These are phyloP conservation scores for Cephalopterus ornatus DNA, from an alignment of 2,113 vertebrate species.

Conservation along the genomic window DNA sequence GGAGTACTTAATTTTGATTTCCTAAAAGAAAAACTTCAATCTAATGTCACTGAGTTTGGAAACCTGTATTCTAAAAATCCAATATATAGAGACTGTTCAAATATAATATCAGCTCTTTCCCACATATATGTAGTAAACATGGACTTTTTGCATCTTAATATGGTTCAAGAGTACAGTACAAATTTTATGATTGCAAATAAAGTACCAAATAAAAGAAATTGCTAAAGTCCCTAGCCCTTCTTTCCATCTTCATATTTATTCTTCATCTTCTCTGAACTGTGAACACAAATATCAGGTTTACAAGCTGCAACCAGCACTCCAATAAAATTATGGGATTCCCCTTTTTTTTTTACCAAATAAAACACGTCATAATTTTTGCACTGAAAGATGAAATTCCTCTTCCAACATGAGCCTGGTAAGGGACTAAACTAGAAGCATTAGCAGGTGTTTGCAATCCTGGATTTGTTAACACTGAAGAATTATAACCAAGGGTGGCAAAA, in stretches of 20 bases:
- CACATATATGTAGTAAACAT: background rate
- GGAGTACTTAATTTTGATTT: conserved; percentile 33
- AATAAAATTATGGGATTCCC: background rate
- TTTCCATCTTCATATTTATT: background rate
- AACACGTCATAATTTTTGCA: conserved; percentile 7
- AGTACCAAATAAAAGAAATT: background rate
- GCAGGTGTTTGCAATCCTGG: conserved; percentile 31
- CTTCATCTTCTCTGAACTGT: background rate
- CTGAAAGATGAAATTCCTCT: conserved; percentile 22
- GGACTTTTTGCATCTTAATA: background rate
- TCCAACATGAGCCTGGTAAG: conserved; percentile 16
- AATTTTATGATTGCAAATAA: conserved; percentile 17
- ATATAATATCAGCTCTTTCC: background rate
- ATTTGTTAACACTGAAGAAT: background rate
- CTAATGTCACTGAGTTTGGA: conserved; percentile 15
- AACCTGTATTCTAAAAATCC: background rate
- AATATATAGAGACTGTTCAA: background rate
- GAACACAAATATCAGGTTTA: background rate
- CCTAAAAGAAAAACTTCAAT: conserved; percentile 18
- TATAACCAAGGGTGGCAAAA: conserved; percentile 61
- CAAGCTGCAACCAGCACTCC: background rate
- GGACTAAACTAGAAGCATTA: conserved; percentile 1
- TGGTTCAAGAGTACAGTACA: background rate
- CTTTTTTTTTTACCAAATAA: background rate
- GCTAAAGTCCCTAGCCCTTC: background rate